Conservation (phyloP, 2,888 invertebrate species). For the Drosophila lutescens region DNA sequence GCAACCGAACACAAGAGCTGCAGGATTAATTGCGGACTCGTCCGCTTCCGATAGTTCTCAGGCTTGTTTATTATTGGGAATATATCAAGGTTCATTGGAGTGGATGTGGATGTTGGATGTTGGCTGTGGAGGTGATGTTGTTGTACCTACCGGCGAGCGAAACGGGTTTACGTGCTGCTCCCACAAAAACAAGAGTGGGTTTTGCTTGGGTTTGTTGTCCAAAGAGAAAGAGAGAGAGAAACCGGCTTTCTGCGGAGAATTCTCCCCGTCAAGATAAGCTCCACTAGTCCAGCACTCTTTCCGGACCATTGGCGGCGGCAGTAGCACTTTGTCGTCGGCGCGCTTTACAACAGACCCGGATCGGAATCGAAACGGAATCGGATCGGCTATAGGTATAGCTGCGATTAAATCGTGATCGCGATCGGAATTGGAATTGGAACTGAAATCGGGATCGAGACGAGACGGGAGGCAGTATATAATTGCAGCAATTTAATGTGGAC, state of each 20-base stretch:
- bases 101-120: background rate
- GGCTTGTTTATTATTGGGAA: conserved; percentile 45
- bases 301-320: conserved; percentile 81
- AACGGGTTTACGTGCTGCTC: conserved; percentile 26
- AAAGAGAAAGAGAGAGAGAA: conserved; percentile 29
- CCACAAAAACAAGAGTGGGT: conserved; percentile 30
- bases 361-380: conserved; percentile 33
- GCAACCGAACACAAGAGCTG: conserved; percentile 38
- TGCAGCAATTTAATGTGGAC: conserved; percentile 39
- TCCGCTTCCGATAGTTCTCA: conserved; percentile 47
- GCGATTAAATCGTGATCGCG: conserved; percentile 3
- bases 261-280: conserved; percentile 42
- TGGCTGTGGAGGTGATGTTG: background rate
- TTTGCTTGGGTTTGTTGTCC: conserved; percentile 2
- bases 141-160: conserved; percentile 45
- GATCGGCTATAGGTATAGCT: background rate
- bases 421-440: conserved; percentile 42
- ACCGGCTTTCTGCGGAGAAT: conserved; percentile 60
- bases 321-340: conserved; percentile 79
- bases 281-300: conserved; percentile 64
- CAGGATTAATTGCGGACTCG: conserved; percentile 44
- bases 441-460: conserved; percentile 15
- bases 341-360: conserved; percentile 75
- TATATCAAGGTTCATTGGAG: conserved; percentile 40
- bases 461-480: conserved; percentile 14